A percentile compares a stretch with the other conserved stretches of the same genome.
Evolutionary conservation across 2,888 invertebrate species (phyloP).

Genomic region (Operophtera brumata): DNA sequence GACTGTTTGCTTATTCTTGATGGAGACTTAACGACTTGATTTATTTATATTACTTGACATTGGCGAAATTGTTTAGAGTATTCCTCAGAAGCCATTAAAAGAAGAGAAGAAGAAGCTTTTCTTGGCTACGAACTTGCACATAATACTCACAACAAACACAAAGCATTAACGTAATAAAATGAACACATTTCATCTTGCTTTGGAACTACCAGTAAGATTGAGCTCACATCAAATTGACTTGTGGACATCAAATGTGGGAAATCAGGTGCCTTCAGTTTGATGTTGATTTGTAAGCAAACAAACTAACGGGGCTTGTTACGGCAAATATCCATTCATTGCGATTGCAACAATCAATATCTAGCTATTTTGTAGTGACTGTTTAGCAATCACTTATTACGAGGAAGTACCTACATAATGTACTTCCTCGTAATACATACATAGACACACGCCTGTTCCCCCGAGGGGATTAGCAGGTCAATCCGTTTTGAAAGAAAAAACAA

Average conservation of each 20-base stretch:
- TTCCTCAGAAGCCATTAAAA: too few relatives aligned
- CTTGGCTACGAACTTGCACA: neutral
- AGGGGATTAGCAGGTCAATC: too few relatives aligned
- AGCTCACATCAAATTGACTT: neutral
- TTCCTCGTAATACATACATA: too few relatives aligned
- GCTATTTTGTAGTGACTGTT: too few relatives aligned
- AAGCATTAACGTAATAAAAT: neutral
- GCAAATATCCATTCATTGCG: constrained; percentile 10
- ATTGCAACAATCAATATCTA: constrained; percentile 10
- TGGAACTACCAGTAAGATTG: neutral
- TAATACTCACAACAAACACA: constrained; percentile 14
- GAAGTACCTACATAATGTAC: too few relatives aligned
- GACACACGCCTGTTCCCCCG: too few relatives aligned
- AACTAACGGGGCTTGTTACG: constrained; percentile 1
- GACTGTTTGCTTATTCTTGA: too few relatives aligned
- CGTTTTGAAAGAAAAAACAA: too few relatives aligned
- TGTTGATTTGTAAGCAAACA: constrained; percentile 9
- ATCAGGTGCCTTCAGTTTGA: neutral
- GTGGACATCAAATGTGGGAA: constrained; percentile 5
- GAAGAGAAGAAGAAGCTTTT: neutral
- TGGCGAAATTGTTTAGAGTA: too few relatives aligned
- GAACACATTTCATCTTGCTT: constrained; percentile 10
- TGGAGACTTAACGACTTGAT: too few relatives aligned
- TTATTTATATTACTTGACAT: too few relatives aligned
- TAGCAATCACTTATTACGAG: too few relatives aligned